phyloP scores from a whole-genome alignment of 2,888 invertebrate species.

The Aleiodes alternator region DNA sequence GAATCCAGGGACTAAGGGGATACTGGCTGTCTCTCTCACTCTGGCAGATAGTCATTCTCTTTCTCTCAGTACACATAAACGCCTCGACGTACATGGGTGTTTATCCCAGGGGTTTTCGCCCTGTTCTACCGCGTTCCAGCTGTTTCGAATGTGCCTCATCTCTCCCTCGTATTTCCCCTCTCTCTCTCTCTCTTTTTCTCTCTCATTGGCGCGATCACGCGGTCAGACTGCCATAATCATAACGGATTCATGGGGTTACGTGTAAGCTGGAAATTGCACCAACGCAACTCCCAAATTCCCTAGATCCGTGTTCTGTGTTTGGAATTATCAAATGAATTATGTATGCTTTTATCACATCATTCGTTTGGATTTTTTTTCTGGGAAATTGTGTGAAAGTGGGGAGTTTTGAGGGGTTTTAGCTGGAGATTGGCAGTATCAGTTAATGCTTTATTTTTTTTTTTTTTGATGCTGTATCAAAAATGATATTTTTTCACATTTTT shows the following conservation, averaged over 20 bases:
- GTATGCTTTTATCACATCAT: not conserved
- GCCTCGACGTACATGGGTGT: not conserved
- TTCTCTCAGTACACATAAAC: not conserved
- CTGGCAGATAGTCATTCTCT: not conserved
- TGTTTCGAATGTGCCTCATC: not conserved
- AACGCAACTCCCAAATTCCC: slow-evolving; percentile 16
- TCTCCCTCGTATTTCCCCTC: not conserved
- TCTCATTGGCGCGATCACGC: slow-evolving; percentile 4
- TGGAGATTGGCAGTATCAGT: too few relatives aligned
- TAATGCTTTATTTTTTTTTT: too few relatives aligned
- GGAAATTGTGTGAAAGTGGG: too few relatives aligned
- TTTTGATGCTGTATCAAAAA: too few relatives aligned
- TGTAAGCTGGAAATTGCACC: slow-evolving; percentile 17
- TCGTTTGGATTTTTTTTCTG: too few relatives aligned
- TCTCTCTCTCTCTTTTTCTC: too few relatives aligned
- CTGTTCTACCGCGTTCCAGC: slow-evolving; percentile 24
- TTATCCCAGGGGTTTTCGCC: not conserved
- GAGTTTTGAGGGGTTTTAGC: too few relatives aligned
- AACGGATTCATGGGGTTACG: slow-evolving; percentile 11
- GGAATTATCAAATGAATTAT: not conserved
- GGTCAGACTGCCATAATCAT: slow-evolving; percentile 22
- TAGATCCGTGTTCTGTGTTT: not conserved
- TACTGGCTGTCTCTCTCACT: not conserved
- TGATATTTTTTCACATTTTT: too few relatives aligned
- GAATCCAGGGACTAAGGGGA: not conserved